Evolutionary conservation across 2,113 vertebrate genomes (phyloP).

Genomic region (Ovis canadensis): DNA sequence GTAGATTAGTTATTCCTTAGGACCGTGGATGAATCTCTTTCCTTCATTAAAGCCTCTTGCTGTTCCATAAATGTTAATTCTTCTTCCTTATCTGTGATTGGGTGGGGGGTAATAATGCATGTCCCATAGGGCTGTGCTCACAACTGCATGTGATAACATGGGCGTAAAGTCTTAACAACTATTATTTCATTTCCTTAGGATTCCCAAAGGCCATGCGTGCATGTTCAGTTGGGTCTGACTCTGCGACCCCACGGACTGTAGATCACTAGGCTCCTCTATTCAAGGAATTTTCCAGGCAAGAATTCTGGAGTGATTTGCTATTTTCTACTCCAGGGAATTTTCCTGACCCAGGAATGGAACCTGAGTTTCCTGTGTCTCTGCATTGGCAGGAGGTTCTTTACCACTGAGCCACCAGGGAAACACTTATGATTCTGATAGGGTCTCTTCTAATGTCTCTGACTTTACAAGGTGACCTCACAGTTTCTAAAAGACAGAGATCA

Average conservation of each 20-base stretch:
- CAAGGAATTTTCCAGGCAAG: neutral
- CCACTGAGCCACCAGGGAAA: neutral
- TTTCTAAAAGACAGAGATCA: neutral
- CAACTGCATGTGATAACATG: neutral
- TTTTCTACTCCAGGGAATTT: neutral
- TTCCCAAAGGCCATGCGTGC: neutral
- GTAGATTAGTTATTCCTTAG: neutral
- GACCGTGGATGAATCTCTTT: neutral
- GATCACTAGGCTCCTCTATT: neutral
- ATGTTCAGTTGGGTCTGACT: neutral
- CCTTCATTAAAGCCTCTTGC: neutral
- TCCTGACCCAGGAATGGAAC: neutral
- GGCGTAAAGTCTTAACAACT: neutral
- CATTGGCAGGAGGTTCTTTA: neutral
- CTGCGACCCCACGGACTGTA: neutral
- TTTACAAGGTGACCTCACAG: neutral
- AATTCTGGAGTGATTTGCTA: neutral
- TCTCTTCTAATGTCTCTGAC: neutral
- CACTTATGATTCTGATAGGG: neutral
- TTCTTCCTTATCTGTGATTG: neutral
- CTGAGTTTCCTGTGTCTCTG: neutral
- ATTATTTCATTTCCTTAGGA: neutral
- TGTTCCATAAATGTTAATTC: neutral
- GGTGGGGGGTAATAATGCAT: neutral
- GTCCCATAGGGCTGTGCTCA: neutral